A percentile compares a stretch with the other conserved stretches of the same genome.
phyloP scores from a whole-genome alignment of 2,113 vertebrate species.

The Psettodes erumei region DNA sequence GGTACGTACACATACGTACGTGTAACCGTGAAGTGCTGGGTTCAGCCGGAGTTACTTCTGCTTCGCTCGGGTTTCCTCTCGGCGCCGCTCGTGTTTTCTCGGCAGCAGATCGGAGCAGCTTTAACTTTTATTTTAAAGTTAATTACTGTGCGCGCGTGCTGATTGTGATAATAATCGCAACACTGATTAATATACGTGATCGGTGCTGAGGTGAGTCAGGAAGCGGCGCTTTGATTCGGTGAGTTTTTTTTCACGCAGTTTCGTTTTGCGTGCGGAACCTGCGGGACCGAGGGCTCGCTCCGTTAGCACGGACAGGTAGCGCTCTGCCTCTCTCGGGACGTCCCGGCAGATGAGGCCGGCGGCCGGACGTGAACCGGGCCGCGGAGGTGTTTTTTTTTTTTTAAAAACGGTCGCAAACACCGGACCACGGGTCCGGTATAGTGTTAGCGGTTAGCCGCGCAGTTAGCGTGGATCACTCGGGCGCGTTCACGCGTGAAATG shows the following conservation, averaged over 20 bases:
- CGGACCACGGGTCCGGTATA: neutral
- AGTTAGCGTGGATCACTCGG: conserved; percentile 21
- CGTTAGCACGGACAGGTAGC: conserved; percentile 24
- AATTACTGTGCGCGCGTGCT: accelerated
- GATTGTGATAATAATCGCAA: neutral
- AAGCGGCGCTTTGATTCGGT: neutral
- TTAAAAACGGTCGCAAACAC: neutral
- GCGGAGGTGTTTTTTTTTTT: no score
- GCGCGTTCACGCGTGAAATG: conserved; percentile 30
- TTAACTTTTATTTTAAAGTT: accelerated
- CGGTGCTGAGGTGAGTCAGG: neutral
- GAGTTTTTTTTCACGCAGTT: neutral
- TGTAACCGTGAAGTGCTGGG: neutral
- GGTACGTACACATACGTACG: accelerated
- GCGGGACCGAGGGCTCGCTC: neutral
- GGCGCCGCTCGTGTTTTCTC: neutral
- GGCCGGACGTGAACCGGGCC: accelerated
- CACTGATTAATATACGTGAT: neutral
- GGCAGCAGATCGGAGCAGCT: neutral
- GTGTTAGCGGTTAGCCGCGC: conserved; percentile 30
- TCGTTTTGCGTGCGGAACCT: neutral
- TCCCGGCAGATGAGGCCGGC: neutral
- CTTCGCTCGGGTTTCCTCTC: neutral
- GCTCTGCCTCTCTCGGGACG: neutral
- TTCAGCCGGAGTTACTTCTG: neutral